These are phyloP conservation scores for Heteromormyrus szaboi DNA, from an alignment of 2,797 vertebrate genomes.

Conservation along the genomic window DNA sequence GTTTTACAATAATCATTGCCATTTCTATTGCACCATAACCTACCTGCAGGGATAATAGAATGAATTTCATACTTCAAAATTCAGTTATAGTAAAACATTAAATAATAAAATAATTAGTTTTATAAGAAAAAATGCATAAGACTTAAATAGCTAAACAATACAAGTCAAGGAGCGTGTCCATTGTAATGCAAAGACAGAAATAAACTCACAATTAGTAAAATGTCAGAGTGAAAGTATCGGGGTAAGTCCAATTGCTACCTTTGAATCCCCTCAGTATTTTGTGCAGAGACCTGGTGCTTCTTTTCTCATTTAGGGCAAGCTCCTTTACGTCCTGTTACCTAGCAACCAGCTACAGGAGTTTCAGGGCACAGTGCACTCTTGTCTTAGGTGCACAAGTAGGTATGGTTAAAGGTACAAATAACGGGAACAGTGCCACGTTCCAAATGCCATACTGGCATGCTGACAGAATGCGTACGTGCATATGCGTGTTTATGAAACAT, in stretches of 20 bases:
- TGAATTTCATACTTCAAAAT: not conserved
- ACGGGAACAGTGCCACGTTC: not conserved
- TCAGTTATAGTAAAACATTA: not conserved
- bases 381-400: not conserved
- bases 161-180: not conserved
- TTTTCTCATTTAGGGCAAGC: not conserved
- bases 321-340: not conserved
- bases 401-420: slow-evolving; percentile 7
- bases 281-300: not conserved
- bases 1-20: not conserved
- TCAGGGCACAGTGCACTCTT: slow-evolving; percentile 6
- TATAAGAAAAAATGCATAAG: not conserved
- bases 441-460: not conserved
- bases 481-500: not conserved
- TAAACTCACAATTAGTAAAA: not conserved
- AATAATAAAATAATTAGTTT: not conserved
- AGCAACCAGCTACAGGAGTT: slow-evolving; percentile 14
- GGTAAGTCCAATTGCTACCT: not conserved
- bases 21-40: not conserved
- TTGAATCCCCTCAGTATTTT: slow-evolving; percentile 11
- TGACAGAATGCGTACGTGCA: not conserved
- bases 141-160: not conserved
- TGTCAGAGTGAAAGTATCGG: not conserved
- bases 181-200: not conserved
- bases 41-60: not conserved